Conservation (phyloP, 1,140 invertebrate species). For the Teleopsis dalmanni region DNA sequence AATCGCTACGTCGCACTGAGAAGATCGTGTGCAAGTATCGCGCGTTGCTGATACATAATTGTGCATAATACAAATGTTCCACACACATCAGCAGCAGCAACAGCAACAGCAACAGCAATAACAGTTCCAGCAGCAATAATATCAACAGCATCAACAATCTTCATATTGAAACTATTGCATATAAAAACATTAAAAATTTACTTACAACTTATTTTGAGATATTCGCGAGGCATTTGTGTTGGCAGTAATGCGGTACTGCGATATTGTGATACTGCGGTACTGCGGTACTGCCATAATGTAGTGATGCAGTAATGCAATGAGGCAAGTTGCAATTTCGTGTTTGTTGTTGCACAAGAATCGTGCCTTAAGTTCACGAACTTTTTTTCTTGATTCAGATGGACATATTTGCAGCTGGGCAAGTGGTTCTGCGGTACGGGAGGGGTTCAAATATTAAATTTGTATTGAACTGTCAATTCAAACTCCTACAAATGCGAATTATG, state of each 20-base stretch:
- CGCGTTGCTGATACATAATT: constrained; percentile 9
- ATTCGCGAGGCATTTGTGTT: too few species aligned
- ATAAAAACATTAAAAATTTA: constrained; percentile 4
- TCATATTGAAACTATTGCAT: neutral
- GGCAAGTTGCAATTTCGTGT: too few species aligned
- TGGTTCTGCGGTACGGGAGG: too few species aligned
- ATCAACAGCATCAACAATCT: neutral
- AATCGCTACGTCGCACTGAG: neutral
- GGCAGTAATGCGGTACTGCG: too few species aligned
- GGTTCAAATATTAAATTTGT: too few species aligned
- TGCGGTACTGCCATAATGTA: too few species aligned
- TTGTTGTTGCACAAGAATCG: constrained; percentile 7
- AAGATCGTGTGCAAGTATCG: neutral
- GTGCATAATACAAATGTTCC: constrained; percentile 3
- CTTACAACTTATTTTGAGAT: constrained; percentile 10
- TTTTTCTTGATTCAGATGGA: too few species aligned
- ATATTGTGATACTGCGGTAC: too few species aligned
- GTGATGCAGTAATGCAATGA: too few species aligned
- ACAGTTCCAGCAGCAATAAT: neutral
- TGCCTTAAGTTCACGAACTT: constrained; percentile 3
- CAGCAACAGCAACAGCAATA: neutral
- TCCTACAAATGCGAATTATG: too few species aligned
- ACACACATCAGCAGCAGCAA: neutral
- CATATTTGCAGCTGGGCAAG: too few species aligned
- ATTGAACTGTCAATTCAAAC: too few species aligned